These are phyloP conservation scores for Oxyura jamaicensis DNA, from an alignment of 2,113 vertebrate species.

Conservation along the genomic window DNA sequence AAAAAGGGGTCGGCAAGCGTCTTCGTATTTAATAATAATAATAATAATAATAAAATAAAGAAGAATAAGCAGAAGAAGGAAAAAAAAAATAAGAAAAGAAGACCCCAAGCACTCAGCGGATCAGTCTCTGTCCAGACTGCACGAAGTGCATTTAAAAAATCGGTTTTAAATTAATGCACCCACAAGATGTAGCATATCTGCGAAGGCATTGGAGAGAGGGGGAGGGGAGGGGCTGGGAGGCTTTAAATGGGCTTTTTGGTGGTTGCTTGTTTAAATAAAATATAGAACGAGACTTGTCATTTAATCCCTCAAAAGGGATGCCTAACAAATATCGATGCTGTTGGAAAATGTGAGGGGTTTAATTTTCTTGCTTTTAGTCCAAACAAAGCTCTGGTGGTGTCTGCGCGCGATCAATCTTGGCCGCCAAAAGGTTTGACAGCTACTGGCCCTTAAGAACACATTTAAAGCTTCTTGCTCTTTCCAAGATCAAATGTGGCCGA, in stretches of 20 bases:
- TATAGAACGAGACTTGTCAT: conserved; percentile 70
- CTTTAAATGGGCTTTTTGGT: conserved; percentile 67
- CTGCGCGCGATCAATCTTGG: conserved; percentile 97
- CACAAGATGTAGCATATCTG: conserved; percentile 60
- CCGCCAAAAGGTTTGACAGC: conserved; percentile 98
- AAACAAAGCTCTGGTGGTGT: conserved; percentile 97
- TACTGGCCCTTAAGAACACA: conserved; percentile 97
- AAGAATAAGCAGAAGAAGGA: fast-evolving
- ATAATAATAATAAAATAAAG: no score
- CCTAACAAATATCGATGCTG: conserved; percentile 81
- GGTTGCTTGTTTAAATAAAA: conserved; percentile 74
- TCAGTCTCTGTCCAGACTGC: background rate
- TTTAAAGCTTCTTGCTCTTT: conserved; percentile 94
- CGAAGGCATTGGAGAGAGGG: conserved; percentile 63
- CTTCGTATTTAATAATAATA: background rate
- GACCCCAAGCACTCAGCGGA: background rate
- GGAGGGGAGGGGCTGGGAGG: conserved; percentile 59
- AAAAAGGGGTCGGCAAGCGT: background rate
- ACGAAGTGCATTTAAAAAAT: conserved; percentile 59
- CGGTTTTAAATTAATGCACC: conserved; percentile 69
- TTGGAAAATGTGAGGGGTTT: conserved; percentile 80
- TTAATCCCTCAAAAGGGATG: conserved; percentile 67
- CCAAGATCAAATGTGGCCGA: conserved; percentile 90
- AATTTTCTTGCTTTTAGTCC: conserved; percentile 97
- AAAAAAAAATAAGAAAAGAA: background rate